These are phyloP conservation scores for Lamellibrachia satsuma DNA, from an alignment of 2,888 invertebrate genomes.

Conservation along the genomic window DNA sequence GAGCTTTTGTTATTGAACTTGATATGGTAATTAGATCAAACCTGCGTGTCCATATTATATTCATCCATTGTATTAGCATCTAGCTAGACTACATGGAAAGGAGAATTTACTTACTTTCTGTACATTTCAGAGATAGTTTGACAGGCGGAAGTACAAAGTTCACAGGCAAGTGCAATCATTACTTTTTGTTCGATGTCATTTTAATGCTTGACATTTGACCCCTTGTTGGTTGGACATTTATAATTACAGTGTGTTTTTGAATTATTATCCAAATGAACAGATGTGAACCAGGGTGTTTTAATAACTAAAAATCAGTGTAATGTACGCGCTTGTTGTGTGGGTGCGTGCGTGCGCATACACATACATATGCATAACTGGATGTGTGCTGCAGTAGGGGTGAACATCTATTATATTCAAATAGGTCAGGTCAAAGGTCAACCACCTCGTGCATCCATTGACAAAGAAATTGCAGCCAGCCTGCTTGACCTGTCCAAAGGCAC, in stretches of 20 bases:
- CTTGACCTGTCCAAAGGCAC: slow-evolving; percentile 52
- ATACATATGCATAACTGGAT: too few species aligned
- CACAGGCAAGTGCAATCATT: not conserved
- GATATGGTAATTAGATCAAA: too few species aligned
- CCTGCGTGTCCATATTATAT: too few species aligned
- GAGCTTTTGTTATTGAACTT: too few species aligned
- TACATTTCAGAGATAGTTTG: not conserved
- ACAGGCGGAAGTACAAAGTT: not conserved
- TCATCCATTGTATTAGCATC: too few species aligned
- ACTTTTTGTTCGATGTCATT: not conserved
- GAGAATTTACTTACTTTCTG: not conserved
- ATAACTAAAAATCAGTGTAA: not conserved
- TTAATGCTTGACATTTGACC: not conserved
- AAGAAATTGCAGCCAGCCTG: slow-evolving; percentile 56
- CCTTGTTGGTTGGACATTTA: not conserved
- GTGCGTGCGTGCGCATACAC: too few species aligned
- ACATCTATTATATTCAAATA: not conserved
- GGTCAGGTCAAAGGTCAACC: slow-evolving; percentile 14
- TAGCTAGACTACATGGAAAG: too few species aligned
- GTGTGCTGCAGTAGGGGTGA: not conserved
- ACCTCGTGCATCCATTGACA: slow-evolving; percentile 35
- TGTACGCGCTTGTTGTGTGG: too few species aligned
- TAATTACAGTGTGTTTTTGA: not conserved
- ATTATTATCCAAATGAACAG: too few species aligned
- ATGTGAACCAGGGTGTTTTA: not conserved